Evolutionary conservation across 2,888 invertebrate species (phyloP).

Genomic region (Hybos culiciformis): DNA sequence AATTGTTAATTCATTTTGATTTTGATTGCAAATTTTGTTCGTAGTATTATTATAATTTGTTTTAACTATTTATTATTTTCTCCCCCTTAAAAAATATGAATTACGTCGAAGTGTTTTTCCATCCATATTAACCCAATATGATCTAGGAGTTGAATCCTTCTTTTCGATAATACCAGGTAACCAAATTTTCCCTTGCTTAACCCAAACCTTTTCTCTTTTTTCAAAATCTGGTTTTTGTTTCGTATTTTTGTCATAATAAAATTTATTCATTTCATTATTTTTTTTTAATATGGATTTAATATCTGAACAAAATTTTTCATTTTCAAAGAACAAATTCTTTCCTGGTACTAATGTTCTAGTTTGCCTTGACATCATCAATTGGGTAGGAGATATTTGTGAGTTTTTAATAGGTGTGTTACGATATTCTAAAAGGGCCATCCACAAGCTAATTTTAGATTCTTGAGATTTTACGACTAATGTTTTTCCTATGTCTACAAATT

Average conservation of each 20-base stretch:
- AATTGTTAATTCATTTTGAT: no score
- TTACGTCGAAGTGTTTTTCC: no score
- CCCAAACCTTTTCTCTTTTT: no score
- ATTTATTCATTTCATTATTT: background rate
- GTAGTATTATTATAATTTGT: no score
- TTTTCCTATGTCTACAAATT: background rate
- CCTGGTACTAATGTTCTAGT: constrained; percentile 1
- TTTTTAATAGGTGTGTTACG: constrained; percentile 2
- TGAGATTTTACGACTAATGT: background rate
- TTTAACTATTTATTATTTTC: no score
- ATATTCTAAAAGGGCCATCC: constrained; percentile 1
- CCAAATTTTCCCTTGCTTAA: no score
- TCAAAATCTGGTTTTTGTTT: background rate
- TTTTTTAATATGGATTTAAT: background rate
- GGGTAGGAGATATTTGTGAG: background rate
- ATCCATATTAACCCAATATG: no score
- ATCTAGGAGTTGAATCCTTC: no score
- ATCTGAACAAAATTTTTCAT: background rate
- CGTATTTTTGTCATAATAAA: background rate
- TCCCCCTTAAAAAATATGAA: no score
- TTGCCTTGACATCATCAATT: constrained; percentile 3
- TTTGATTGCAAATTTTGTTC: no score
- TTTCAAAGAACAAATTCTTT: background rate
- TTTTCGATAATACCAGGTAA: no score
- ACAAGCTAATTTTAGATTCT: background rate